Conservation (phyloP, 2,797 vertebrate genomes). For the Coluber constrictor region DNA sequence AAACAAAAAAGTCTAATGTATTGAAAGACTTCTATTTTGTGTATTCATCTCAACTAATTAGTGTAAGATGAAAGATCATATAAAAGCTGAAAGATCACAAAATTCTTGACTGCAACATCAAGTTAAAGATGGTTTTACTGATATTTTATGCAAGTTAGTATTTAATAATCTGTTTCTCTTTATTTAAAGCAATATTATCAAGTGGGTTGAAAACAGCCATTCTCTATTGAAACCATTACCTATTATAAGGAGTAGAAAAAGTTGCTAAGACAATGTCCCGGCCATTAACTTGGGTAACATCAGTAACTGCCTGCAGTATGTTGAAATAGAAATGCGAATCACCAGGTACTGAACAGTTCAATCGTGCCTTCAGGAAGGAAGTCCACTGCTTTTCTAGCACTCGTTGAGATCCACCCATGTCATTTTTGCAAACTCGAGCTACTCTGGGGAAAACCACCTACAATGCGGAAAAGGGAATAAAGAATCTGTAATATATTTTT, state of each 20-base stretch:
- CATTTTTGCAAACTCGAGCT: slow-evolving; percentile 95
- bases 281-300: slow-evolving; percentile 92
- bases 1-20: neutral
- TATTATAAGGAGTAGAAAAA: slow-evolving; percentile 98
- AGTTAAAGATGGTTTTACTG: neutral
- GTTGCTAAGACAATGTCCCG: slow-evolving; percentile 93
- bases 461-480: slow-evolving; percentile 20
- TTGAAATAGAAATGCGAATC: slow-evolving; percentile 99
- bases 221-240: slow-evolving; percentile 71
- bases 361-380: slow-evolving; percentile 93
- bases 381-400: slow-evolving; percentile 99
- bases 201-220: neutral
- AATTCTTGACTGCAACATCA: neutral
- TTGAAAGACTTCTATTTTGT: neutral
- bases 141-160: neutral
- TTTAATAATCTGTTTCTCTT: neutral
- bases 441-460: slow-evolving; percentile 97
- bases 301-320: slow-evolving; percentile 95
- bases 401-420: slow-evolving; percentile 93
- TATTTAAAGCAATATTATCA: neutral
- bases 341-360: slow-evolving; percentile 97
- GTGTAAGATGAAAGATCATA: neutral
- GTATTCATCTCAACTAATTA: neutral
- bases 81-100: neutral
- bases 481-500: slow-evolving; percentile 41